These are phyloP conservation scores for Crambe crambe DNA, from an alignment of 37 sponge, comb jelly and placozoan species.

Conservation along the genomic window DNA sequence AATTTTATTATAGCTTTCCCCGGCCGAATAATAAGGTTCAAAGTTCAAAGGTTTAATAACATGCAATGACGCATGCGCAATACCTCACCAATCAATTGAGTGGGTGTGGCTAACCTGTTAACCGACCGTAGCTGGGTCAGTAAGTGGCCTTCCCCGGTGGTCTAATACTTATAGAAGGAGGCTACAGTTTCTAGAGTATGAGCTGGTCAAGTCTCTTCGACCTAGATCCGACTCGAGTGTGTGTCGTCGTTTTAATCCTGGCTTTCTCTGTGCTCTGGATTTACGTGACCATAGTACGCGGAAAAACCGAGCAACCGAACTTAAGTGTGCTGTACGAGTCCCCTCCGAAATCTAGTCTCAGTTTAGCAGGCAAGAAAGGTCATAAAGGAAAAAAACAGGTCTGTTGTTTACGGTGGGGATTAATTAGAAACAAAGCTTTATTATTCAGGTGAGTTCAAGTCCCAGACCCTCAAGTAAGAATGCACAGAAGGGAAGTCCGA, in stretches of 20 bases:
- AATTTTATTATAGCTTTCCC: background rate
- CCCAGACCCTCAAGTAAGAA: background rate
- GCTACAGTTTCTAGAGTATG: too few species aligned
- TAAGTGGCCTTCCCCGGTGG: too few species aligned
- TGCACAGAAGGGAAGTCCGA: too few species aligned
- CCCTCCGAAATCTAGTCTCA: background rate
- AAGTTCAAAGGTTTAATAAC: background rate
- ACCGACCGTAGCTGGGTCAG: too few species aligned
- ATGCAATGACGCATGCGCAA: too few species aligned
- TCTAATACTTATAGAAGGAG: too few species aligned
- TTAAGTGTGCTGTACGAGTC: background rate
- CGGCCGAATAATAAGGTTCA: background rate
- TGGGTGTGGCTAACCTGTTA: too few species aligned
- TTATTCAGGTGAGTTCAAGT: background rate
- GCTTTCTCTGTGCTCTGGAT: conserved; percentile 17
- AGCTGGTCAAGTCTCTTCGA: background rate
- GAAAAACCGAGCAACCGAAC: conserved; percentile 13
- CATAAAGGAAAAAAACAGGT: conserved; percentile 12
- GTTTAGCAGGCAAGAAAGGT: background rate
- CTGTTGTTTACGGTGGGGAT: background rate
- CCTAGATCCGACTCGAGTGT: conserved; percentile 14
- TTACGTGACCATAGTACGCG: conserved; percentile 14
- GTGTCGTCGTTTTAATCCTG: conserved; percentile 11
- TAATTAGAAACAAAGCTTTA: background rate
- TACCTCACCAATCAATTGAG: too few species aligned